phyloP scores from a whole-genome alignment of 1,140 invertebrate species.

The Oedothorax gibbosus region DNA sequence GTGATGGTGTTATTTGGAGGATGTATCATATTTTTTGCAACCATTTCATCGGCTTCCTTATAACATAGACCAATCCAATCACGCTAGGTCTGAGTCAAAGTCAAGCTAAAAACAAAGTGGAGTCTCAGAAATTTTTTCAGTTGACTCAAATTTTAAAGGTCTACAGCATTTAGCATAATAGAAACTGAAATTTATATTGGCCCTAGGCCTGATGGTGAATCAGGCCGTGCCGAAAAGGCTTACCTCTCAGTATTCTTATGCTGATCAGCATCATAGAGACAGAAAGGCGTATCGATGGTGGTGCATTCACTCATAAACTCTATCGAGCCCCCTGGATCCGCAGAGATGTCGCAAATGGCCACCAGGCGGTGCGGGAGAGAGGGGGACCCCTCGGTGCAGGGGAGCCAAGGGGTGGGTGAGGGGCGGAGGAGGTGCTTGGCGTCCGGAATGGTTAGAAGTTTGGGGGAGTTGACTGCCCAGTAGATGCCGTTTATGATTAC shows the following conservation, averaged over 20 bases:
- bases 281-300: conserved; percentile 98
- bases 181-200: no score
- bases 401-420: conserved; percentile 91
- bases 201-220: no score
- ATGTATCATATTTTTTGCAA: no score
- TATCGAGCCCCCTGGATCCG: conserved; percentile 98
- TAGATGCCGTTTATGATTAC: conserved; percentile 99
- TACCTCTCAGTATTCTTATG: conserved; percentile 96
- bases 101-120: no score
- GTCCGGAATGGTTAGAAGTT: conserved; percentile 96
- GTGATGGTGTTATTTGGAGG: no score
- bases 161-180: no score
- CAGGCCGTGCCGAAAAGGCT: no score
- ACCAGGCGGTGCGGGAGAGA: conserved; percentile 85
- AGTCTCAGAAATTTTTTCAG: no score
- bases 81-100: no score
- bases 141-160: no score
- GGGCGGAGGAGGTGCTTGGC: conserved; percentile 93
- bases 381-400: conserved; percentile 81
- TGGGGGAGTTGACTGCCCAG: conserved; percentile 96
- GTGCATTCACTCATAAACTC: conserved; percentile 99
- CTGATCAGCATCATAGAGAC: conserved; percentile 97
- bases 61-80: no score
- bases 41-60: no score
- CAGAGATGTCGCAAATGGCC: conserved; percentile 96